phyloP scores from a whole-genome alignment of 2,113 vertebrate genomes.

The Oreochromis niloticus region DNA sequence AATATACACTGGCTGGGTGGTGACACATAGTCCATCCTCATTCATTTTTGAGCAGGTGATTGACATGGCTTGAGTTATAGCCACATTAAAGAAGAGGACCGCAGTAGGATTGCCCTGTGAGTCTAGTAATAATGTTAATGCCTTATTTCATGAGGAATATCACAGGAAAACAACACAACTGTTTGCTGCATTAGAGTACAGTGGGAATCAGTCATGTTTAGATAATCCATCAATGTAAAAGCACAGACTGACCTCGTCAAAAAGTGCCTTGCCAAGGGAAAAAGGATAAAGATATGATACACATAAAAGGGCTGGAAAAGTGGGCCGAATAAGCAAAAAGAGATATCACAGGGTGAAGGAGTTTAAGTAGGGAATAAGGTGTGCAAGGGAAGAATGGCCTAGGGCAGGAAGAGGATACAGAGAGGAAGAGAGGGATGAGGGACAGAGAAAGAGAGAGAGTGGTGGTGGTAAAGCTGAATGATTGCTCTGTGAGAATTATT shows the following conservation, averaged over 20 bases:
- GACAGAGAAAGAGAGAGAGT: background rate
- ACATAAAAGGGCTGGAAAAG: slow-evolving; percentile 43
- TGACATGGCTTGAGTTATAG: slow-evolving; percentile 56
- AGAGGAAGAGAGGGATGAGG: slow-evolving; percentile 12
- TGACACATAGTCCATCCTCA: slow-evolving; percentile 60
- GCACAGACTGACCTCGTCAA: background rate
- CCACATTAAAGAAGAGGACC: slow-evolving; percentile 16
- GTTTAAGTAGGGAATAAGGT: slow-evolving; percentile 33
- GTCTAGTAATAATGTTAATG: slow-evolving; percentile 13
- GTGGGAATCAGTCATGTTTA: slow-evolving; percentile 17
- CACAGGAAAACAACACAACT: background rate
- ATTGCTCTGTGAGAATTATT: slow-evolving; percentile 77
- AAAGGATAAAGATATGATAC: slow-evolving; percentile 48
- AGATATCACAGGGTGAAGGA: slow-evolving; percentile 40
- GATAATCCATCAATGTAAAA: slow-evolving; percentile 40
- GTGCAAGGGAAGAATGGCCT: slow-evolving; percentile 36
- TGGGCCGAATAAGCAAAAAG: slow-evolving; percentile 59
- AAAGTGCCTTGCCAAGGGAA: slow-evolving; percentile 42
- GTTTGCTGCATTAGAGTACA: slow-evolving; percentile 20
- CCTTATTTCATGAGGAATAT: slow-evolving; percentile 1
- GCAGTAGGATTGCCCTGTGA: background rate
- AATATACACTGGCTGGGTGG: slow-evolving; percentile 48
- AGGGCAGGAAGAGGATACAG: slow-evolving; percentile 45
- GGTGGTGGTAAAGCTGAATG: slow-evolving; percentile 72
- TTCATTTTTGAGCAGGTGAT: slow-evolving; percentile 67